Conservation (phyloP, 2,888 invertebrate genomes). For the Villa cingulata region DNA sequence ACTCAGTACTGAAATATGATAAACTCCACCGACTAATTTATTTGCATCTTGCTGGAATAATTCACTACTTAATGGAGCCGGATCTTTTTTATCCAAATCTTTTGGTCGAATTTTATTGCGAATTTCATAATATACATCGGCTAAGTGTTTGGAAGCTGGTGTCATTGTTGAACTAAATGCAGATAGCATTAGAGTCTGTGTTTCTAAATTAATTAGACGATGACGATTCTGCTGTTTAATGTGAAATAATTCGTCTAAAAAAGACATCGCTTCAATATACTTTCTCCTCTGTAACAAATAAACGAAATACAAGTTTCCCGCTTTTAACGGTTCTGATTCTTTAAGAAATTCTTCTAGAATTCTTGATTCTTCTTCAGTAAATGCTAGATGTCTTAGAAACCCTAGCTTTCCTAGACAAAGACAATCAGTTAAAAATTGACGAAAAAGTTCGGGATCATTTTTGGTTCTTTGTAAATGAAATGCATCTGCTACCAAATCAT, state of each 20-base stretch:
- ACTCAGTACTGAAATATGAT: slow-evolving; percentile 27
- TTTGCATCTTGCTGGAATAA: slow-evolving; percentile 26
- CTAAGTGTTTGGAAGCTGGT: slow-evolving; percentile 27
- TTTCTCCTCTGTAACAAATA: slow-evolving; percentile 30
- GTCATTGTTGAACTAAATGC: slow-evolving; percentile 32
- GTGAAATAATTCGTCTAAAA: slow-evolving; percentile 28
- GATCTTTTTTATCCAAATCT: slow-evolving; percentile 16
- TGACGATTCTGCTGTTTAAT: slow-evolving; percentile 9
- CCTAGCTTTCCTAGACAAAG: slow-evolving; percentile 23
- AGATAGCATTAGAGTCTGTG: slow-evolving; percentile 25
- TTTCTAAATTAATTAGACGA: slow-evolving; percentile 18
- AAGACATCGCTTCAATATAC: slow-evolving; percentile 31
- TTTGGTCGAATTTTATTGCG: slow-evolving; percentile 20
- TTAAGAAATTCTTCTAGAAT: slow-evolving; percentile 26
- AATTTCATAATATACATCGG: slow-evolving; percentile 28
- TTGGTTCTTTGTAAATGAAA: slow-evolving; percentile 29
- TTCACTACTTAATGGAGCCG: slow-evolving; percentile 29
- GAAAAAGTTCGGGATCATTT: slow-evolving; percentile 23
- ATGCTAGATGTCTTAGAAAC: slow-evolving; percentile 26
- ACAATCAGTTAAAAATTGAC: slow-evolving; percentile 27
- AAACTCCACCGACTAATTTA: slow-evolving; percentile 25
- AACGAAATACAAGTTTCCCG: slow-evolving; percentile 29
- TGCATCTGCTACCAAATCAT: slow-evolving; percentile 30
- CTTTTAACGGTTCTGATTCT: slow-evolving; percentile 19
- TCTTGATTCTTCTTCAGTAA: slow-evolving; percentile 27